These are phyloP conservation scores for Lapara coniferarum DNA, from an alignment of 2,888 invertebrate genomes.

Conservation along the genomic window DNA sequence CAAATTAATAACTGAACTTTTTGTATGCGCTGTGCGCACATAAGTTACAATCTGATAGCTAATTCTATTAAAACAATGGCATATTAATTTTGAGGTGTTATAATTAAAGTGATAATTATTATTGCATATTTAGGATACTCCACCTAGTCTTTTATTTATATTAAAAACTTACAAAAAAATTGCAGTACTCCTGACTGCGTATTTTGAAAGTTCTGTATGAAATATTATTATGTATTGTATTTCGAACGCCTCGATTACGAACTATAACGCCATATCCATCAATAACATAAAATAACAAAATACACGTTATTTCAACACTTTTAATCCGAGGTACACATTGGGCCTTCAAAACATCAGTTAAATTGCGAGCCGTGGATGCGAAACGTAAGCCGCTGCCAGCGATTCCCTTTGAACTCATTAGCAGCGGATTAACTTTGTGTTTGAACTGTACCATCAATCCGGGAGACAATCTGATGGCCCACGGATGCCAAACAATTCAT, in stretches of 20 bases:
- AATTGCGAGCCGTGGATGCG: not conserved
- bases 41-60: not conserved
- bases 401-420: slow-evolving; percentile 78
- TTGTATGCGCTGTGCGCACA: not conserved
- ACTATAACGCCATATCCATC: not conserved
- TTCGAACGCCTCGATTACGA: no score
- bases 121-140: no score
- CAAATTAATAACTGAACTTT: slow-evolving; percentile 1
- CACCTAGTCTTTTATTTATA: no score
- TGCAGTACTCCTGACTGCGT: no score
- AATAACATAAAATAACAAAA: not conserved
- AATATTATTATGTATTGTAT: no score
- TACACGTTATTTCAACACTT: not conserved
- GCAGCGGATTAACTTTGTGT: slow-evolving; percentile 74
- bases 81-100: slow-evolving; percentile 11
- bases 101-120: no score
- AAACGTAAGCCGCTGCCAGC: slow-evolving; percentile 55
- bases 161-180: no score
- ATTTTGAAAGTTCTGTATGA: no score
- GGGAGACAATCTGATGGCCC: slow-evolving; percentile 57
- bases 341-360: not conserved
- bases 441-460: slow-evolving; percentile 73
- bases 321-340: slow-evolving; percentile 16
- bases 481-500: slow-evolving; percentile 63
- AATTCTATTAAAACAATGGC: not conserved